phyloP scores from a whole-genome alignment of 2,113 vertebrate species.

The Pteropus alecto region DNA sequence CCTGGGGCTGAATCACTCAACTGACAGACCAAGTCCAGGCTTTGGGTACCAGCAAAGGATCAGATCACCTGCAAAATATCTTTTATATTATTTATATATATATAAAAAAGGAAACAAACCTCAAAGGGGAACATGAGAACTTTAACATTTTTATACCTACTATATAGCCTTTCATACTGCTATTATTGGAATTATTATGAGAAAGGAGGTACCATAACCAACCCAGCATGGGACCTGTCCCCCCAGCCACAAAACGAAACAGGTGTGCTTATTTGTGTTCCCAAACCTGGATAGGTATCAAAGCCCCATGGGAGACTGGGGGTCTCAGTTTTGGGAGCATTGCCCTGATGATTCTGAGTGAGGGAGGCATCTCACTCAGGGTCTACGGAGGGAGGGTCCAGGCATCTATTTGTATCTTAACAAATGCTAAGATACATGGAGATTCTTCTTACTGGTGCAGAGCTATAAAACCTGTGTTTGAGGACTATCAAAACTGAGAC shows the following conservation, averaged over 20 bases:
- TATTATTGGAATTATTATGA: background rate
- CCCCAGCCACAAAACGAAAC: background rate
- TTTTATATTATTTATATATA: background rate
- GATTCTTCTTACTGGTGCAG: background rate
- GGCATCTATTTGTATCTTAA: background rate
- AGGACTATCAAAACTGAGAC: too few species aligned
- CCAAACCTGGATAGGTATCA: background rate
- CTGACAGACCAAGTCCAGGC: background rate
- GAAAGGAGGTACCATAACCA: background rate
- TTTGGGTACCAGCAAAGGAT: background rate
- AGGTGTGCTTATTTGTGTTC: background rate
- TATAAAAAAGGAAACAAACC: background rate
- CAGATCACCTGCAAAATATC: background rate
- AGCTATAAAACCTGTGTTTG: background rate
- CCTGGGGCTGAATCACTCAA: background rate
- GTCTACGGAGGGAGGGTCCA: background rate
- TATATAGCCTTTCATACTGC: background rate
- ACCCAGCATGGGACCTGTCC: background rate
- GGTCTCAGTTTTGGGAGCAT: background rate
- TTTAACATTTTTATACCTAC: background rate
- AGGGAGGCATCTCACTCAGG: background rate
- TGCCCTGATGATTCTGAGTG: background rate
- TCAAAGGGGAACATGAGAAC: background rate
- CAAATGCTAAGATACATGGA: too few species aligned
- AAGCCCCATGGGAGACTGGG: background rate